These are phyloP conservation scores for Sorex maritimensis DNA, from an alignment of 2,797 vertebrate genomes.

Conservation along the genomic window DNA sequence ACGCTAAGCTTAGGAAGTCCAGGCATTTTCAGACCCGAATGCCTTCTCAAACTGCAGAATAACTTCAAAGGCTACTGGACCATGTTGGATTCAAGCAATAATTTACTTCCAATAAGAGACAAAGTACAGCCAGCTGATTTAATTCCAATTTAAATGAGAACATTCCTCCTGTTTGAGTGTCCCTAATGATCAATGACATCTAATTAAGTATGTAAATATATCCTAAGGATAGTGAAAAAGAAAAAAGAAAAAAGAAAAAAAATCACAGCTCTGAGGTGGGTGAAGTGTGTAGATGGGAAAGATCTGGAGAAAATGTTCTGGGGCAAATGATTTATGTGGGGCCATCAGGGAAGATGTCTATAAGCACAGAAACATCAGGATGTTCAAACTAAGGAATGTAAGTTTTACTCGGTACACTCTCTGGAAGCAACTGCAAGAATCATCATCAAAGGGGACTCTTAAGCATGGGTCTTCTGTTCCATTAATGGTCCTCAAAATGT, in stretches of 20 bases:
- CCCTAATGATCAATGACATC: background rate
- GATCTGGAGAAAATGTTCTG: background rate
- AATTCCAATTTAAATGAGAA: slow-evolving; percentile 56
- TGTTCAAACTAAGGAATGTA: background rate
- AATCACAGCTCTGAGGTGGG: background rate
- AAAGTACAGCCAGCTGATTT: slow-evolving; percentile 65
- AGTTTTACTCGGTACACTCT: background rate
- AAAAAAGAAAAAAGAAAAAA: slow-evolving; percentile 1
- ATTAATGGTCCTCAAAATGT: background rate
- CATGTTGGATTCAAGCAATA: slow-evolving; percentile 62
- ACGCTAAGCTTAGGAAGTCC: slow-evolving; percentile 29
- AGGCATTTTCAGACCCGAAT: slow-evolving; percentile 16
- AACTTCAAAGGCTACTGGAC: slow-evolving; percentile 60
- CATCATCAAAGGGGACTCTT: background rate
- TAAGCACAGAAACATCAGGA: background rate
- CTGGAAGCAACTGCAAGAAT: background rate
- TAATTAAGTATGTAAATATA: slow-evolving; percentile 9
- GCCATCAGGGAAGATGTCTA: background rate
- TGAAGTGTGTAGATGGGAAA: background rate
- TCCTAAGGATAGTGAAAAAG: background rate
- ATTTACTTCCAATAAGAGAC: slow-evolving; percentile 72
- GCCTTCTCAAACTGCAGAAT: slow-evolving; percentile 58
- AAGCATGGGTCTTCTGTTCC: background rate
- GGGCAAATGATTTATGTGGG: background rate
- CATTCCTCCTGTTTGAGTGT: background rate